These are phyloP conservation scores for Zonotrichia albicollis DNA, from an alignment of 2,797 vertebrate species.

Conservation along the genomic window DNA sequence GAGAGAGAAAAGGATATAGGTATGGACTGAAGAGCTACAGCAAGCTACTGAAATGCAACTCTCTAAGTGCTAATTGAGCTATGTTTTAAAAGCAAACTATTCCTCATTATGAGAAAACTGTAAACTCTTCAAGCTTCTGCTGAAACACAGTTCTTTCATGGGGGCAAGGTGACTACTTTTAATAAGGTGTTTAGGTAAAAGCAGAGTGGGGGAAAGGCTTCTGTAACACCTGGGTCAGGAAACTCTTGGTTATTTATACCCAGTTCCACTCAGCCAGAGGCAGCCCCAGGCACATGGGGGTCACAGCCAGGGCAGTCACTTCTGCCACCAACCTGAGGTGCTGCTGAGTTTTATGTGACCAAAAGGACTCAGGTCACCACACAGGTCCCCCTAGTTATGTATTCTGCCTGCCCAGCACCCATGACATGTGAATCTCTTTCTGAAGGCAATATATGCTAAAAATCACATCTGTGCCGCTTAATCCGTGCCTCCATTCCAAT, in stretches of 20 bases:
- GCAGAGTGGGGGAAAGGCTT: background rate
- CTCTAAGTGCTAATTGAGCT: background rate
- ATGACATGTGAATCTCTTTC: background rate
- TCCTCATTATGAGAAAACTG: background rate
- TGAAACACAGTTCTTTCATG: background rate
- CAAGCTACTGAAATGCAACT: background rate
- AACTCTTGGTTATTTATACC: background rate
- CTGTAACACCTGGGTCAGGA: background rate
- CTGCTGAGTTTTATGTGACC: background rate
- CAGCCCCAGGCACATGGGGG: fast-evolving
- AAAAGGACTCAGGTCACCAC: background rate
- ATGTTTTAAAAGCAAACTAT: background rate
- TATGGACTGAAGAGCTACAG: background rate
- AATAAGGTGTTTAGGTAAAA: background rate
- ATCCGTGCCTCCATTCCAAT: background rate
- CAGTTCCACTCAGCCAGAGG: background rate
- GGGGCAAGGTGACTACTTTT: background rate
- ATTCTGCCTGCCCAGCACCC: background rate
- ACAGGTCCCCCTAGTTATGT: background rate
- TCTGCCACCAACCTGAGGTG: background rate
- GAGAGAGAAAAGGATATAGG: background rate
- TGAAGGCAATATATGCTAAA: background rate
- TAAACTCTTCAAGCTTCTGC: background rate
- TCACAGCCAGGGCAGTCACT: background rate
- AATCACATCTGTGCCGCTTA: background rate